phyloP scores from a whole-genome alignment of 1,140 invertebrate species.

The Meloidogyne exigua region DNA sequence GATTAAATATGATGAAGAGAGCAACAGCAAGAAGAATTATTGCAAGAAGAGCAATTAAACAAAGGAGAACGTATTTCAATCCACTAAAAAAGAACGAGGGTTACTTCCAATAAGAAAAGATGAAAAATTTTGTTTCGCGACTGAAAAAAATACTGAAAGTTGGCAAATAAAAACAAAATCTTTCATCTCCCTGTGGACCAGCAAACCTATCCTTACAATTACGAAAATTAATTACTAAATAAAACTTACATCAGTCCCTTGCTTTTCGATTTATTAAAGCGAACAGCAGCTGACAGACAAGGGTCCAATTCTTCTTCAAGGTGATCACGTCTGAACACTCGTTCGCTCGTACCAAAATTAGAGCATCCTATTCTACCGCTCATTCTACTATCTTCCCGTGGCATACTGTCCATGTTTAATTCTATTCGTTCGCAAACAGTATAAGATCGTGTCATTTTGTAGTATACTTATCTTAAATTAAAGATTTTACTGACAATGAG shows the following conservation, averaged over 20 bases:
- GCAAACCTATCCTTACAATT: too few species aligned
- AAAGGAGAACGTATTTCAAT: constrained; percentile 11
- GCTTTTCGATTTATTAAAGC: constrained; percentile 14
- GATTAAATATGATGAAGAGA: constrained; percentile 17
- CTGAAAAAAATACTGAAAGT: too few species aligned
- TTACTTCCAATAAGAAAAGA: too few species aligned
- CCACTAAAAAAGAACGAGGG: neutral
- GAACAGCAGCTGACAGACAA: constrained; percentile 24
- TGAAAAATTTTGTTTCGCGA: too few species aligned
- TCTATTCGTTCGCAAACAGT: constrained; percentile 9
- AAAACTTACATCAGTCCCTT: constrained; percentile 17
- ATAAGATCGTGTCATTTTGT: constrained; percentile 13
- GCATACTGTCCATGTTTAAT: constrained; percentile 5
- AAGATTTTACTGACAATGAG: neutral
- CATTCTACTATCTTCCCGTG: constrained; percentile 11
- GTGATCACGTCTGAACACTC: constrained; percentile 4
- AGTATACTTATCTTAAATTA: neutral
- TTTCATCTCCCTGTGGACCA: too few species aligned
- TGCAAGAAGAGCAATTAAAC: constrained; percentile 11
- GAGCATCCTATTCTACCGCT: constrained; percentile 2
- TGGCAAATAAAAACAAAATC: too few species aligned
- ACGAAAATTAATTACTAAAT: too few species aligned
- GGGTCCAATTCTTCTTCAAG: constrained; percentile 27
- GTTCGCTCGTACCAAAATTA: neutral
- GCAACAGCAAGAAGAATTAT: constrained; percentile 16